Evolutionary conservation across 2,888 invertebrate species (phyloP).

Genomic region (Nemotelus pantherinus): DNA sequence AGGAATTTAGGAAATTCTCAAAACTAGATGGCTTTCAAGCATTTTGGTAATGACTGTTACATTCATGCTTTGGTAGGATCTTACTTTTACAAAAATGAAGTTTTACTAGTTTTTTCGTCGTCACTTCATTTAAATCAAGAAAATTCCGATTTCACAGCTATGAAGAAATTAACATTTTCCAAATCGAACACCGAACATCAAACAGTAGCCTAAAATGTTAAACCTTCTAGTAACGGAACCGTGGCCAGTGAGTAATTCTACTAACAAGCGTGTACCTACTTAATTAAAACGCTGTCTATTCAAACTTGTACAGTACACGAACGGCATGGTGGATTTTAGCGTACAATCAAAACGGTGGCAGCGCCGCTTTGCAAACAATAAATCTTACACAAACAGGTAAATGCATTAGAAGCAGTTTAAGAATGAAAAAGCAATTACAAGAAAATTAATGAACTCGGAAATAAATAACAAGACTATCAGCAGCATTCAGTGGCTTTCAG

Average conservation of each 20-base stretch:
- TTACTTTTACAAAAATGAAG: too few species aligned
- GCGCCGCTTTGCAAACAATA: conserved; percentile 25
- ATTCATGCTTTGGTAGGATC: too few species aligned
- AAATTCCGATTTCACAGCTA: too few species aligned
- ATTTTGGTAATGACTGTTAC: too few species aligned
- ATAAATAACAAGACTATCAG: conserved; percentile 44
- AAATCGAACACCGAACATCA: neutral
- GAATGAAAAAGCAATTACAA: conserved; percentile 43
- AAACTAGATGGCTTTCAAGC: too few species aligned
- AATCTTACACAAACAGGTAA: conserved; percentile 42
- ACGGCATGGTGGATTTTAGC: conserved; percentile 20
- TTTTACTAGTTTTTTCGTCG: too few species aligned
- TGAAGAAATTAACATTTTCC: too few species aligned
- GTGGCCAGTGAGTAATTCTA: conserved; percentile 9
- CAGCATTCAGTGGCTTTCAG: neutral
- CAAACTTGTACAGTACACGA: neutral
- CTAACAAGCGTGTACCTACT: conserved; percentile 38
- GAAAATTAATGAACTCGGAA: conserved; percentile 43
- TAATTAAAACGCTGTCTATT: conserved; percentile 35
- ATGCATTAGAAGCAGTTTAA: conserved; percentile 38
- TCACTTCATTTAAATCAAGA: too few species aligned
- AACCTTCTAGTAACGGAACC: conserved; percentile 4
- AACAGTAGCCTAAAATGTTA: conserved; percentile 9
- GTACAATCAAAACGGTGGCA: conserved; percentile 24
- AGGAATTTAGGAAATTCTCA: too few species aligned